Percentiles rank a stretch among this genome's conserved stretches.
These are phyloP conservation scores for Drosophila bocqueti DNA, from an alignment of 1,140 invertebrate species.

Conservation along the genomic window DNA sequence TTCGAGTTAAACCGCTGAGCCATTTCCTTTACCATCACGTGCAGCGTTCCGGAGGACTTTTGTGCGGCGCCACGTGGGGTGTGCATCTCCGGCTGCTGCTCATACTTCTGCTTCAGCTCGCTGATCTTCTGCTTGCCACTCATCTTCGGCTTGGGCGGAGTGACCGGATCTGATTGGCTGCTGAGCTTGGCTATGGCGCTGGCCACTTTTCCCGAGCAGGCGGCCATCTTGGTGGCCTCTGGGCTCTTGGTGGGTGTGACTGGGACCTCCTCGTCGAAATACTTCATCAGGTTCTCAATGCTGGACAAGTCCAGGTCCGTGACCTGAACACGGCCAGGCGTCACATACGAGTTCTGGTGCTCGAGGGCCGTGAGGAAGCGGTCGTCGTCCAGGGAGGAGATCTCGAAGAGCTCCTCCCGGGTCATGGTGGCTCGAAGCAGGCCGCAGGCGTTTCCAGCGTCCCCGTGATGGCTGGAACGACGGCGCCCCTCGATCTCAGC, in stretches of 20 bases:
- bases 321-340: slow-evolving; percentile 27
- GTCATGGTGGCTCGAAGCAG: slow-evolving; percentile 71
- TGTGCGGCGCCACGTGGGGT: slow-evolving; percentile 3
- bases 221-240: background rate
- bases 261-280: slow-evolving; percentile 78
- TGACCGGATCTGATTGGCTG: slow-evolving; percentile 26
- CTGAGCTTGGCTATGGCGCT: slow-evolving; percentile 68
- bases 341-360: slow-evolving; percentile 66
- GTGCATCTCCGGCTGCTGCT: slow-evolving; percentile 15
- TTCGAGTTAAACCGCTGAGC: slow-evolving; percentile 75
- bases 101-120: slow-evolving; percentile 69
- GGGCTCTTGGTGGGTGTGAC: slow-evolving; percentile 60
- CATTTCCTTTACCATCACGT: slow-evolving; percentile 74
- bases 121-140: slow-evolving; percentile 54
- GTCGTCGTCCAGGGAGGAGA: slow-evolving; percentile 72
- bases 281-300: slow-evolving; percentile 79
- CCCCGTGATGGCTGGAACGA: slow-evolving; percentile 30
- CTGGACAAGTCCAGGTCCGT: slow-evolving; percentile 71
- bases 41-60: slow-evolving; percentile 38
- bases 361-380: slow-evolving; percentile 69
- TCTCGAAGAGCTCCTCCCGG: slow-evolving; percentile 74
- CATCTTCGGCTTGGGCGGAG: slow-evolving; percentile 37
- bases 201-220: slow-evolving; percentile 66
- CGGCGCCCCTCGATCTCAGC: slow-evolving; percentile 68
- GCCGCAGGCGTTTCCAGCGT: slow-evolving; percentile 36